Evolutionary conservation across 2,113 vertebrate species (phyloP).

Genomic region (Thryonomys swinderianus): DNA sequence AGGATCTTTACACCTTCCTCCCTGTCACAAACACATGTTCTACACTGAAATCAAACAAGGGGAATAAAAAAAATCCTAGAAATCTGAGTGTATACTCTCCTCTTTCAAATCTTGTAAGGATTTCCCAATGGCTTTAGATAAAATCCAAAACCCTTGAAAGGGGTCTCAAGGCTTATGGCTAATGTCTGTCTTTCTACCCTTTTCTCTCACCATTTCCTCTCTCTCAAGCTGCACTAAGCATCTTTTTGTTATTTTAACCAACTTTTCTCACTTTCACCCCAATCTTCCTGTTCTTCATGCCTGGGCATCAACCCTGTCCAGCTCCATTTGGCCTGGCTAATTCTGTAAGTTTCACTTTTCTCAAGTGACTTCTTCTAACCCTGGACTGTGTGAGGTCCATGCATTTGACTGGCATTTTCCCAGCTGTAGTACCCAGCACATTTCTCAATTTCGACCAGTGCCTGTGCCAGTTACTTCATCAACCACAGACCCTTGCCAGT

Average conservation of each 20-base stretch:
- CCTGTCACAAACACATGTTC: not conserved
- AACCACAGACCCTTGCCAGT: not conserved
- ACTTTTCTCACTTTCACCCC: not conserved
- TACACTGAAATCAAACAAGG: not conserved
- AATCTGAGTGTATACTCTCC: not conserved
- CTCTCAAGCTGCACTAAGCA: not conserved
- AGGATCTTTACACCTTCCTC: not conserved
- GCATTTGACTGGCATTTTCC: not conserved
- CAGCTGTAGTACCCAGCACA: not conserved
- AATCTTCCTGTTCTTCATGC: conserved; percentile 3
- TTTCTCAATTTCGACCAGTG: not conserved
- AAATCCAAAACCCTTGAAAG: conserved; percentile 23
- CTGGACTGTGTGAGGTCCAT: not conserved
- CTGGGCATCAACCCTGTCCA: not conserved
- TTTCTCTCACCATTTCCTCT: not conserved
- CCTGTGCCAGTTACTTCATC: not conserved
- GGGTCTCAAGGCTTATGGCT: not conserved
- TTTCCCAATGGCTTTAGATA: conserved; percentile 24
- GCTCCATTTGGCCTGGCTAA: not conserved
- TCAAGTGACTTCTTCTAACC: not conserved
- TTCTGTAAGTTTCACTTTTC: not conserved
- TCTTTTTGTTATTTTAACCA: not conserved
- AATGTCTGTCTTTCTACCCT: conserved; percentile 1
- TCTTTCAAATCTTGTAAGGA: conserved; percentile 5
- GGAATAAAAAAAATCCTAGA: not conserved